Evolutionary conservation across 2,113 vertebrate genomes (phyloP).

Genomic region (Alexandromys fortis): DNA sequence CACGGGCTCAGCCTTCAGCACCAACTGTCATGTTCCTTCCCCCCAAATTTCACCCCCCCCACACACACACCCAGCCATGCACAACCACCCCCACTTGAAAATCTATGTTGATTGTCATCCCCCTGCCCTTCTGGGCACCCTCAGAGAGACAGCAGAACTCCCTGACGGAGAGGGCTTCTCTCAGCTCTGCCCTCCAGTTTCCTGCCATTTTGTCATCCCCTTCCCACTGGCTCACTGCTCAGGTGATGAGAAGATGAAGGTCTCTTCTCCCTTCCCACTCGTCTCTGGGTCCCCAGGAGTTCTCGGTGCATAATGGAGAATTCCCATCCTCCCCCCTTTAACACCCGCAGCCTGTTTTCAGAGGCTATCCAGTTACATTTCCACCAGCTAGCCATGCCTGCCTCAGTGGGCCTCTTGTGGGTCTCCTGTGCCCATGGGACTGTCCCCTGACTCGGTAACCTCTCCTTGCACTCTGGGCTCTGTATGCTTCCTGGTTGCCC

Average conservation of each 20-base stretch:
- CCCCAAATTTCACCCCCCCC: slow-evolving; percentile 72
- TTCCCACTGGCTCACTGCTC: not conserved
- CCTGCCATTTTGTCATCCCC: not conserved
- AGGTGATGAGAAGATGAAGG: not conserved
- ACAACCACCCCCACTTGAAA: slow-evolving; percentile 68
- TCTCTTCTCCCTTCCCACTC: not conserved
- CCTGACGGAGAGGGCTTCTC: not conserved
- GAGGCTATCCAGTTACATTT: not conserved
- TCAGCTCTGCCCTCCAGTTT: slow-evolving; percentile 6
- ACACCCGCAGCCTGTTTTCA: not conserved
- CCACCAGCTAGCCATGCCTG: not conserved
- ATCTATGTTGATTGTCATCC: slow-evolving; percentile 61
- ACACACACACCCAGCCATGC: slow-evolving; percentile 47
- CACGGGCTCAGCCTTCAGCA: slow-evolving; percentile 78
- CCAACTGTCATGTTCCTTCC: slow-evolving; percentile 81
- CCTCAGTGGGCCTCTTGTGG: slow-evolving; percentile 16
- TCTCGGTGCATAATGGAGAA: not conserved
- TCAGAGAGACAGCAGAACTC: not conserved
- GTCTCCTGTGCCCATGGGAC: not conserved
- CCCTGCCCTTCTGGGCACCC: slow-evolving; percentile 35
- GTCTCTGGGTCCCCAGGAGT: not conserved
- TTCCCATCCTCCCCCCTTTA: not conserved
- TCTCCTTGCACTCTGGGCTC: not conserved
- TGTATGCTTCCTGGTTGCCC: not conserved
- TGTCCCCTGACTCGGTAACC: not conserved